These are phyloP conservation scores for Tamias sibiricus DNA, from an alignment of 2,113 vertebrate species.

Conservation along the genomic window DNA sequence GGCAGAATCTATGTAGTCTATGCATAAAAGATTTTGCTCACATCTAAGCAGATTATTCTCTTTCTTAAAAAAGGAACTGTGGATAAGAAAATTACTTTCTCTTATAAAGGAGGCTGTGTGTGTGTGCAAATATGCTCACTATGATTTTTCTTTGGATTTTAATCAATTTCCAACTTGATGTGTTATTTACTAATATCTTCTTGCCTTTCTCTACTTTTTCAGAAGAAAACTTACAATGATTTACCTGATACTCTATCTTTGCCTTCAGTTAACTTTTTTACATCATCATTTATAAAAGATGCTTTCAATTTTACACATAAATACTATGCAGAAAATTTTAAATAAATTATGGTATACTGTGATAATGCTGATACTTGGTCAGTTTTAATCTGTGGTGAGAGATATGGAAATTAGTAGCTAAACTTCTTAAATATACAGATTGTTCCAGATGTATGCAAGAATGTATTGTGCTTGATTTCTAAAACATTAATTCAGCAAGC, in stretches of 20 bases:
- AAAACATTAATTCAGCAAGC: neutral
- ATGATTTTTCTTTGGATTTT: slow-evolving; percentile 59
- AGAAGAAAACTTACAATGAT: neutral
- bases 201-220: neutral
- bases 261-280: neutral
- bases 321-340: neutral
- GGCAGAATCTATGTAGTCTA: neutral
- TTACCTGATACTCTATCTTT: neutral
- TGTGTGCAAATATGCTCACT: neutral
- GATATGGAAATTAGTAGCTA: neutral
- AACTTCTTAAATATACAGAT: neutral
- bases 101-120: neutral
- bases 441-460: neutral
- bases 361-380: neutral
- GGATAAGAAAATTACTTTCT: slow-evolving; percentile 31
- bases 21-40: neutral
- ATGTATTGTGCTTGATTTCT: neutral
- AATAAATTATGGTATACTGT: neutral
- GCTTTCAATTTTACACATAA: slow-evolving; percentile 16
- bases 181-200: neutral
- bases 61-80: neutral
- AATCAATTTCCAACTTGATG: slow-evolving; percentile 13
- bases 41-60: slow-evolving; percentile 41
- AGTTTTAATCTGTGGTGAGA: neutral
- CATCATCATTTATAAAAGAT: neutral